phyloP scores from a whole-genome alignment of 2,888 invertebrate genomes.

The Drosophila tripunctata region DNA sequence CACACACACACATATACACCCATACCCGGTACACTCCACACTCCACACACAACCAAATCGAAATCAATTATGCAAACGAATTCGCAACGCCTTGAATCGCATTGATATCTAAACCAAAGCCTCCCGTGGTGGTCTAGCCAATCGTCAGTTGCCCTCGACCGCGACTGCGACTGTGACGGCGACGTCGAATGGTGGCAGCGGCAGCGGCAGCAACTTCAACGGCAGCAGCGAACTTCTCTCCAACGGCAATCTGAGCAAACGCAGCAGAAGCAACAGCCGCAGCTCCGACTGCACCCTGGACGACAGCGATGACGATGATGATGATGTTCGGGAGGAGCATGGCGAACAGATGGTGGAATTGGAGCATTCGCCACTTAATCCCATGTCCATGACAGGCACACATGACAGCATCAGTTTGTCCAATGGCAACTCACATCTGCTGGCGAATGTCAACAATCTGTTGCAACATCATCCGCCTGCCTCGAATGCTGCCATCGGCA shows the following conservation, averaged over 20 bases:
- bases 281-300: constrained; percentile 81
- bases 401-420: constrained; percentile 83
- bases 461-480: constrained; percentile 76
- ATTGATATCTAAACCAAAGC: constrained; percentile 85
- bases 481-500: constrained; percentile 39
- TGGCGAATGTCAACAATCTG: constrained; percentile 84
- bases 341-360: constrained; percentile 66
- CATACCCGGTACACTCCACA: constrained; percentile 11
- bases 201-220: neutral
- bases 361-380: constrained; percentile 59
- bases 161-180: constrained; percentile 17
- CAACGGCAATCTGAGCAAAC: constrained; percentile 81
- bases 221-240: constrained; percentile 40
- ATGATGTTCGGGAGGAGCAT: too few relatives aligned
- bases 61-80: constrained; percentile 35
- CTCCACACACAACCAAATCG: constrained; percentile 30
- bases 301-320: constrained; percentile 83
- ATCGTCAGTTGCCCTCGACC: constrained; percentile 88
- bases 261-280: constrained; percentile 85
- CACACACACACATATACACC: constrained; percentile 17
- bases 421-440: constrained; percentile 84
- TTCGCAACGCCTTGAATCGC: constrained; percentile 27
- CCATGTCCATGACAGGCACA: constrained; percentile 9
- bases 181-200: constrained; percentile 18
- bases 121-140: constrained; percentile 90